Conservation (phyloP, 1,140 invertebrate genomes). For the Periplaneta americana region DNA sequence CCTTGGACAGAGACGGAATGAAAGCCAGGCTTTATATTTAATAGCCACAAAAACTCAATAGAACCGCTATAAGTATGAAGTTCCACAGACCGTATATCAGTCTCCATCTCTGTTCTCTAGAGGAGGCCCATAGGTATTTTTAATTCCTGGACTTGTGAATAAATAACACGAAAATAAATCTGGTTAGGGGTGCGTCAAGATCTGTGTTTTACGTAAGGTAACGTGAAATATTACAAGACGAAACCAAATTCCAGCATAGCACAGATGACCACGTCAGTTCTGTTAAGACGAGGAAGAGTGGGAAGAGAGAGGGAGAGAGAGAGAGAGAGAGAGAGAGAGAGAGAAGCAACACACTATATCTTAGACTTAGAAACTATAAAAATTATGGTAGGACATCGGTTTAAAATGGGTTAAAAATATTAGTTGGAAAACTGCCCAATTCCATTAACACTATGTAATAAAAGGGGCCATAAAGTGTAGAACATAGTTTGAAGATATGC, state of each 20-base stretch:
- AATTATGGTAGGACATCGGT: not conserved
- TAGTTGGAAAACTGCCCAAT: not conserved
- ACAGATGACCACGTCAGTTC: not conserved
- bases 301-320: too few species aligned
- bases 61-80: not conserved
- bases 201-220: not conserved
- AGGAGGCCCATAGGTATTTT: not conserved
- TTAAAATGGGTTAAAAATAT: not conserved
- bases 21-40: not conserved
- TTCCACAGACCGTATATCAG: not conserved
- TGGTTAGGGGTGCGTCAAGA: not conserved
- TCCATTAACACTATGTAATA: not conserved
- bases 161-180: not conserved
- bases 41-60: too few species aligned
- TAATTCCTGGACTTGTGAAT: not conserved
- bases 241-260: not conserved
- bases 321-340: too few species aligned
- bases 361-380: not conserved
- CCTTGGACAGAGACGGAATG: not conserved
- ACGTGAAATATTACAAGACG: not conserved
- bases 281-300: not conserved
- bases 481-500: not conserved
- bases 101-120: not conserved
- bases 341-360: too few species aligned
- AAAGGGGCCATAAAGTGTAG: not conserved